Evolutionary conservation across 2,888 invertebrate genomes (phyloP).

Genomic region (Pachymerium ferrugineum): DNA sequence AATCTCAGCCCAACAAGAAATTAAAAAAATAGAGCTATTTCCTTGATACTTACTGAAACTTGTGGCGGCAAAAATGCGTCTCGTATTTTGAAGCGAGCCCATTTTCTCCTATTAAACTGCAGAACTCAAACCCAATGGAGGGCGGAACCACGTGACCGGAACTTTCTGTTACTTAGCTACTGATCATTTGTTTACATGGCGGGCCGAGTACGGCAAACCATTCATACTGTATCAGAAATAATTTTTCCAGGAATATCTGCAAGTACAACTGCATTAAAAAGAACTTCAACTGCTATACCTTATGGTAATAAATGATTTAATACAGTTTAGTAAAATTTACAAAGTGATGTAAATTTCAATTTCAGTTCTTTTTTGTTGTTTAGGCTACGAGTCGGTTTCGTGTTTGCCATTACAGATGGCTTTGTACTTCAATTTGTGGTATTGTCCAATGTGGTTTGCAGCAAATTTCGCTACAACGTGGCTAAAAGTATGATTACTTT

Average conservation of each 20-base stretch:
- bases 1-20: background rate
- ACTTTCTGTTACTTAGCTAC: background rate
- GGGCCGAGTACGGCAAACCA: slow-evolving; percentile 37
- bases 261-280: slow-evolving; percentile 51
- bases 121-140: too few species aligned
- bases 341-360: too few species aligned
- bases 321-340: too few species aligned
- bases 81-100: too few species aligned
- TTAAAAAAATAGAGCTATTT: background rate
- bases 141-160: too few species aligned
- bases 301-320: slow-evolving; percentile 13
- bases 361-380: too few species aligned
- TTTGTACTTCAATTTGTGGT: slow-evolving; percentile 72
- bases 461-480: slow-evolving; percentile 55
- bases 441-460: slow-evolving; percentile 67
- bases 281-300: slow-evolving; percentile 19
- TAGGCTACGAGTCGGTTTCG: slow-evolving; percentile 56
- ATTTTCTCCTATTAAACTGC: too few species aligned
- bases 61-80: too few species aligned
- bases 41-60: background rate
- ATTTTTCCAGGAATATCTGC: slow-evolving; percentile 38
- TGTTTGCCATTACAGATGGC: slow-evolving; percentile 74
- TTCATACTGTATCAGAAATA: slow-evolving; percentile 37
- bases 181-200: background rate
- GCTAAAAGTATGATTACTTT: slow-evolving; percentile 56